Percentiles rank a stretch among this genome's conserved stretches.
Evolutionary conservation across 2,113 vertebrate genomes (phyloP).

Genomic region (Coracopsis vasa): DNA sequence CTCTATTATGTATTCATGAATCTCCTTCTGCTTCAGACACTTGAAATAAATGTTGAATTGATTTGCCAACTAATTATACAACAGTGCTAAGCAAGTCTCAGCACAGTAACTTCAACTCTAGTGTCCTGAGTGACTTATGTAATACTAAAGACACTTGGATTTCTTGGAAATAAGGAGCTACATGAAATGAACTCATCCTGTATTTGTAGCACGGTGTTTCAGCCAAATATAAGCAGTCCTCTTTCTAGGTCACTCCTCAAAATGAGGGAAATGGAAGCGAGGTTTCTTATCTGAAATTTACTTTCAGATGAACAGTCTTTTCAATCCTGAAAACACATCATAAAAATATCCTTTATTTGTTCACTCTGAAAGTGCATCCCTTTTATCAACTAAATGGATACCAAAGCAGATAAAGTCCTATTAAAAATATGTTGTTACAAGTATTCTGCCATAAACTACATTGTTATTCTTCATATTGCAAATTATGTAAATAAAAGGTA

Average conservation of each 20-base stretch:
- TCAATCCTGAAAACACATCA: not conserved
- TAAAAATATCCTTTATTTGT: not conserved
- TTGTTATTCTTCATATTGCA: not conserved
- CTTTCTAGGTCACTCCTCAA: not conserved
- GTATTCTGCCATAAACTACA: not conserved
- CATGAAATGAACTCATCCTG: not conserved
- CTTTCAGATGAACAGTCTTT: not conserved
- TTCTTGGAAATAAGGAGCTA: constrained; percentile 19
- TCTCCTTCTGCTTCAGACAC: not conserved
- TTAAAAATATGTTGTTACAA: not conserved
- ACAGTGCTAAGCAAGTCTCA: not conserved
- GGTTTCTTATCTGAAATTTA: not conserved
- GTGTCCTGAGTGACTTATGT: not conserved
- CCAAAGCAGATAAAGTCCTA: not conserved
- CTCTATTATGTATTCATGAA: constrained; percentile 14
- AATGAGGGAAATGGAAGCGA: not conserved
- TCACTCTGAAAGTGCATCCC: not conserved
- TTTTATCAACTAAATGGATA: not conserved
- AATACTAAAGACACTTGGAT: not conserved
- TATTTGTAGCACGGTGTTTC: not conserved
- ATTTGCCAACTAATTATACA: constrained; percentile 17
- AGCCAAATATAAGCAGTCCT: not conserved
- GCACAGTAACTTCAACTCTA: not conserved
- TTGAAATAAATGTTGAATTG: constrained; percentile 35
- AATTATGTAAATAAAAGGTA: not conserved